Base-by-base conservation (phyloP, 2,113 vertebrate species). In the Lycocorax pyrrhopterus region DNA sequence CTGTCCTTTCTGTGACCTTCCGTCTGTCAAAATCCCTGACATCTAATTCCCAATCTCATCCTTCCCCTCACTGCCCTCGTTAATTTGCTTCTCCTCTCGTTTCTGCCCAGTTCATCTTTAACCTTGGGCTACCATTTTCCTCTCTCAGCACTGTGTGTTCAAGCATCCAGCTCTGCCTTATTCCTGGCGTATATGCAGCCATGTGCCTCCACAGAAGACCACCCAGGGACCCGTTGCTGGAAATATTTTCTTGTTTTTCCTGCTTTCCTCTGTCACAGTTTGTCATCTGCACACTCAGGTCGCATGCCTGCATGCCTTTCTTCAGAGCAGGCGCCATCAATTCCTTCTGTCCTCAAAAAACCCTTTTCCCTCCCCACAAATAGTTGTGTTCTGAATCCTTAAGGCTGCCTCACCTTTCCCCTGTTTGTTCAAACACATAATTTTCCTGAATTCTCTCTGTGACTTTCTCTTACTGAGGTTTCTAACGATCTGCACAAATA, bases 1-100 rank as follows among this genome's bases (percentile, higher is more conserved):
- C 56, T 20, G 66, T 76, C 95, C 94, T 84, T 84, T 84, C 56
- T 60, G 30, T 96, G 96, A 96, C 93, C 94, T 82, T 56, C 35
- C 1, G 0, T 89, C 60, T 12, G 3, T 90, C 89, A 84, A 32
- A 86, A 84, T 63, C 60, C 21, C 18, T 17, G 60, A 89, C 68
- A 76, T 20, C 19, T 66, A 64, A 52, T 37, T 94, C 78, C 74
- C 78, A 66, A 15, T 33, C 20, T 64, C 78, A 63, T 86, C 64
- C 23, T 88, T 64, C 29, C 71, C 29, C 11, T 92, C 59, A 14
- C 39, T 77, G 68, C 59, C 88, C 63, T 60, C 1, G 0, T 80
- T 74, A 52, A 64, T 78, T 90, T 1, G 2, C n/a, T 93, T 90
- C 71, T 75, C 6, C 3, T 68, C 43, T 74, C 35, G 7, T 81